Conservation (phyloP, 2,797 vertebrate species). For the Tenualosa thibaudeaui region DNA sequence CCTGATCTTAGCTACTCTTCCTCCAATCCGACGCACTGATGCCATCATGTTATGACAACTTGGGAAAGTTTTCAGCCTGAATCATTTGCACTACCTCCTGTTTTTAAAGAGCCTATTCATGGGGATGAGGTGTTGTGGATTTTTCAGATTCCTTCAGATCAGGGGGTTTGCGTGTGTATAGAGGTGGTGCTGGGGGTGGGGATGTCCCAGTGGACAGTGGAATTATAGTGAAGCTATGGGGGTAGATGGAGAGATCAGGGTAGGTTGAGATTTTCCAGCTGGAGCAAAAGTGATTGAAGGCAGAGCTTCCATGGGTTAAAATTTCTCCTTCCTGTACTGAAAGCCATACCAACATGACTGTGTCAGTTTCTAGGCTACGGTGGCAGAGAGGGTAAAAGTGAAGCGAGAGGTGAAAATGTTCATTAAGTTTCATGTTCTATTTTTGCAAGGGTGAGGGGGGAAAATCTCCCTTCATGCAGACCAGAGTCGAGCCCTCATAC, state of each 20-base stretch:
- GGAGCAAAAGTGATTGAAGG: neutral
- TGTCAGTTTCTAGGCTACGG: neutral
- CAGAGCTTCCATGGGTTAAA: too few relatives aligned
- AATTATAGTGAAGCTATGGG: neutral
- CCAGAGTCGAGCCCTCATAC: too few relatives aligned
- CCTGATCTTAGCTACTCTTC: neutral
- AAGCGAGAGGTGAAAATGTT: too few relatives aligned
- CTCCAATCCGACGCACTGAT: slow-evolving; percentile 33
- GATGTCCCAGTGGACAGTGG: neutral
- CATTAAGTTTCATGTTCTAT: too few relatives aligned
- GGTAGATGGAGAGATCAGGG: neutral
- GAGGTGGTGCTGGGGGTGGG: neutral
- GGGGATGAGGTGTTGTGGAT: slow-evolving; percentile 48
- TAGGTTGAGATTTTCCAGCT: neutral
- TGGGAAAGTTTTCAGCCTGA: slow-evolving; percentile 20
- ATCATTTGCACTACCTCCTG: slow-evolving; percentile 39
- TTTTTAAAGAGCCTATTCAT: slow-evolving; percentile 22
- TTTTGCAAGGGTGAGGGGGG: too few relatives aligned
- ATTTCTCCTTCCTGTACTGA: neutral
- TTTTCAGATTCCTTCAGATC: slow-evolving; percentile 29
- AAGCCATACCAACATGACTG: neutral
- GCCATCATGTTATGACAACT: slow-evolving; percentile 38
- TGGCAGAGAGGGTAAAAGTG: neutral
- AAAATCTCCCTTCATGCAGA: too few relatives aligned
- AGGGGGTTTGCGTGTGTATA: neutral